Percentiles rank a stretch among this genome's conserved stretches.
phyloP scores from a whole-genome alignment of 1,140 invertebrate species.

The Linepithema humile region DNA sequence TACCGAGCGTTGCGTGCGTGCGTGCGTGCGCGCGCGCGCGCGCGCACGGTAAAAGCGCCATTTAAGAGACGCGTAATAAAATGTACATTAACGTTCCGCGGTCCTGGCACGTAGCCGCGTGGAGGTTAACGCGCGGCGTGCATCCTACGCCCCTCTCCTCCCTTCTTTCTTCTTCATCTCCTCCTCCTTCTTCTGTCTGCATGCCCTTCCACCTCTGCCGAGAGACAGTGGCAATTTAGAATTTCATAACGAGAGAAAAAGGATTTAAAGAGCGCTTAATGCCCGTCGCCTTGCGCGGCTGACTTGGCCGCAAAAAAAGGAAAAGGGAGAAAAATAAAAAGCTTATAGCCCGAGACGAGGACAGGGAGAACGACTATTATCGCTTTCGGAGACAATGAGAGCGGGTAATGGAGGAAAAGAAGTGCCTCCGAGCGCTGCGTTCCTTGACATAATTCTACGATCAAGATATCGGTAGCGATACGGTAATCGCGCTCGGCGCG shows the following conservation, averaged over 20 bases:
- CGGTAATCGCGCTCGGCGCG: constrained; percentile 22
- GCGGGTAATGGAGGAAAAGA: constrained; percentile 36
- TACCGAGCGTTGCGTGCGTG: constrained; percentile 23
- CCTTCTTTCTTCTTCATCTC: background rate
- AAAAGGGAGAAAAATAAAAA: background rate
- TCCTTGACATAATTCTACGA: constrained; percentile 51
- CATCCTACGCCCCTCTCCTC: background rate
- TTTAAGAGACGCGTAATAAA: constrained; percentile 54
- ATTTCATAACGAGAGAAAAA: constrained; percentile 56
- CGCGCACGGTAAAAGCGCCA: constrained; percentile 42
- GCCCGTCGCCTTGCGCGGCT: constrained; percentile 14
- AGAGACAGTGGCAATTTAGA: constrained; percentile 54
- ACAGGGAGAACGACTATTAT: constrained; percentile 43
- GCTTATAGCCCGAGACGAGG: background rate
- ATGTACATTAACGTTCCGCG: constrained; percentile 50
- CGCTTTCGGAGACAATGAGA: constrained; percentile 50
- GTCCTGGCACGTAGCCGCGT: constrained; percentile 41
- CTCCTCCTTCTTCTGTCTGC: background rate
- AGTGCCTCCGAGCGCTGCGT: constrained; percentile 15
- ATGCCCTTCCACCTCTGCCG: constrained; percentile 24
- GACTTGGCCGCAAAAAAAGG: constrained; percentile 19
- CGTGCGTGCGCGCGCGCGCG: too few species aligned
- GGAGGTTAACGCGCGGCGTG: constrained; percentile 38
- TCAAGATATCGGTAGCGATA: constrained; percentile 53
- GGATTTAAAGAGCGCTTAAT: constrained; percentile 46